Conservation (phyloP, 2,113 vertebrate species). For the Ctenomys sociabilis region DNA sequence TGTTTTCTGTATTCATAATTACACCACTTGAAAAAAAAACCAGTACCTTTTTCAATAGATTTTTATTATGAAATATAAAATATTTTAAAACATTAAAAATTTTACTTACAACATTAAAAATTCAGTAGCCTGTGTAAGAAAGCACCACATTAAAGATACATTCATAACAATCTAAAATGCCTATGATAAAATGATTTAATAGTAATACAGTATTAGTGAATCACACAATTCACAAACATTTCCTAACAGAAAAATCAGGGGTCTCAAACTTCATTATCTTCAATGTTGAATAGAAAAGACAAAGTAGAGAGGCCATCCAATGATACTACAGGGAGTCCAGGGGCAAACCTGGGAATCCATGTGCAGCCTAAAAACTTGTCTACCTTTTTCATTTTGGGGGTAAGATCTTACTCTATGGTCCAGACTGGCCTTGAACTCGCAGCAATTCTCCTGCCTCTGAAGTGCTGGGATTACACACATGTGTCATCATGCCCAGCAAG, state of each 20-base stretch:
- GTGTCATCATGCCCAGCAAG: background rate
- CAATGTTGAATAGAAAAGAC: background rate
- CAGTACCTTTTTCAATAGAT: conserved; percentile 44
- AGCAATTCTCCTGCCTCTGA: background rate
- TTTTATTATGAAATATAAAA: conserved; percentile 80
- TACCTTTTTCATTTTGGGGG: background rate
- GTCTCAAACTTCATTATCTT: conserved; percentile 1
- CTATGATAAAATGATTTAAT: conserved; percentile 20
- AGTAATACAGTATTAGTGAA: conserved; percentile 41
- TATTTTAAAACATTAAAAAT: conserved; percentile 48
- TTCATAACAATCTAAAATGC: conserved; percentile 56
- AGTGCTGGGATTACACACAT: background rate
- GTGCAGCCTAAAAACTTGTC: background rate
- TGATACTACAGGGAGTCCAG: background rate
- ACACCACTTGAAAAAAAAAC: conserved; percentile 4
- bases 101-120: conserved; percentile 61
- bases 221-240: conserved; percentile 46
- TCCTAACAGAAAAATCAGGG: conserved; percentile 26
- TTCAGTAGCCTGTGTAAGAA: conserved; percentile 52
- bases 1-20: conserved; percentile 28
- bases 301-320: background rate
- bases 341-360: background rate
- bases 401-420: background rate
- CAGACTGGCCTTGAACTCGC: background rate
- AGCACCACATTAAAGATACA: conserved; percentile 71